phyloP scores from a whole-genome alignment of 2,797 vertebrate species.

The Alcedo quadribrachys region DNA sequence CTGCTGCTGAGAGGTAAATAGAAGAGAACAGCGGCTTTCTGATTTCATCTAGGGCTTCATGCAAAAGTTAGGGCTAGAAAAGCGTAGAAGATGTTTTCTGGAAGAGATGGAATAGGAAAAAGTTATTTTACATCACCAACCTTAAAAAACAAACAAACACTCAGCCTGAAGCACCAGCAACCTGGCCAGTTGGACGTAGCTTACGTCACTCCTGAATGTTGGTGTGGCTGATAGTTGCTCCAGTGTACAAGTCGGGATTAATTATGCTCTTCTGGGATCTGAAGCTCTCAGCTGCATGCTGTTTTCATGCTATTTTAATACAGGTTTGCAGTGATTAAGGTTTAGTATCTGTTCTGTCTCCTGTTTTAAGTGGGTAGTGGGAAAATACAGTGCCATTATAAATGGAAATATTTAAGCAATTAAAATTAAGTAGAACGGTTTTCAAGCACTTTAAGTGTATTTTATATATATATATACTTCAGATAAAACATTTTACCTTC shows the following conservation, averaged over 20 bases:
- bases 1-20: background rate
- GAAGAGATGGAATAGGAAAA: background rate
- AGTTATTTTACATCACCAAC: background rate
- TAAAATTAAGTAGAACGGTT: conserved; percentile 6
- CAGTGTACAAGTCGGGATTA: background rate
- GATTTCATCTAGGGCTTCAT: background rate
- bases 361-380: conserved; percentile 27
- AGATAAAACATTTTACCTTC: background rate
- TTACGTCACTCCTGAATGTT: background rate
- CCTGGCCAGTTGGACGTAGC: background rate
- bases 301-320: background rate
- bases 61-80: background rate
- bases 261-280: background rate
- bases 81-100: background rate
- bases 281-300: background rate
- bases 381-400: conserved; percentile 38
- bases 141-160: background rate
- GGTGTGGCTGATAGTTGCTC: background rate
- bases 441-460: background rate
- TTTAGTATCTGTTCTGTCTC: conserved; percentile 36
- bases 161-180: too few species aligned
- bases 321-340: conserved; percentile 13
- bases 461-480: background rate
- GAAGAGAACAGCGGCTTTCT: background rate
- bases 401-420: conserved; percentile 65